Conservation (phyloP, 2,113 vertebrate genomes). For the Chionis minor region DNA sequence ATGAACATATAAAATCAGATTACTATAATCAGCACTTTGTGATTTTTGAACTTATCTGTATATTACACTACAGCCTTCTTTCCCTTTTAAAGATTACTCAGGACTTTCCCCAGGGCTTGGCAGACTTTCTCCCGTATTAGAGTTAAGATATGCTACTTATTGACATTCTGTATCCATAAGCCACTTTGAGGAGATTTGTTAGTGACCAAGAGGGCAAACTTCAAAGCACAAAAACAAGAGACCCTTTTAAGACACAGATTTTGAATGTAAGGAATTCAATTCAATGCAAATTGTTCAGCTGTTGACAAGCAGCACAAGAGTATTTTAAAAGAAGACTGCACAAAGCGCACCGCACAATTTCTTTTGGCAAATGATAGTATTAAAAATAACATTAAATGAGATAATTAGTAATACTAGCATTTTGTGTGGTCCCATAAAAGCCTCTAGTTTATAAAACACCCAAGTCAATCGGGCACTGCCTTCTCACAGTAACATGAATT, state of each 20-base stretch:
- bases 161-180: not conserved
- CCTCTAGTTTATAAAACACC: not conserved
- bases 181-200: not conserved
- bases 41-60: not conserved
- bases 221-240: slow-evolving; percentile 7
- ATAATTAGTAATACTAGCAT: not conserved
- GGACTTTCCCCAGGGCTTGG: not conserved
- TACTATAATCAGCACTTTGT: not conserved
- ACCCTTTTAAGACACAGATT: not conserved
- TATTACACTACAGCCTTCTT: not conserved
- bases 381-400: not conserved
- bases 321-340: not conserved
- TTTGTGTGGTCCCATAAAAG: not conserved
- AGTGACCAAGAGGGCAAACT: not conserved
- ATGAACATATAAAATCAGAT: not conserved
- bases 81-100: not conserved
- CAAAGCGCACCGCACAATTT: not conserved
- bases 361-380: not conserved
- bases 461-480: not conserved
- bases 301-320: not conserved
- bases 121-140: not conserved
- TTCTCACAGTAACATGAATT: not conserved
- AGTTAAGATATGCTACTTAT: not conserved
- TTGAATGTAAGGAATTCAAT: slow-evolving; percentile 11
- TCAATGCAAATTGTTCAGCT: not conserved